Percentiles rank a stretch among this genome's conserved stretches.
Conservation (phyloP, 2,888 invertebrate species). For the Gastracanthus pulcherrimus region DNA sequence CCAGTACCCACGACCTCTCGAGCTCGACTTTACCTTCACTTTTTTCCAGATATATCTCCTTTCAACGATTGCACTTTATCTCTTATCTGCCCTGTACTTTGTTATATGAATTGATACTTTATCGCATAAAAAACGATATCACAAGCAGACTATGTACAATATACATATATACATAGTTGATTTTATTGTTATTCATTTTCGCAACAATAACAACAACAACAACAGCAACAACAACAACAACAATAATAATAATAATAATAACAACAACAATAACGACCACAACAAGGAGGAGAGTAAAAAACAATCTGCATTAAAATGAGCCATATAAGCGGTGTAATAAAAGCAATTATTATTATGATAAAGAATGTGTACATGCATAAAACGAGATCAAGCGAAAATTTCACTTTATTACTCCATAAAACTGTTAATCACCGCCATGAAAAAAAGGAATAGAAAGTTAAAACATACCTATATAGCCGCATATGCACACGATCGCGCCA, state of each 20-base stretch:
- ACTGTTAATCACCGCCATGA: constrained; percentile 19
- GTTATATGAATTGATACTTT: neutral
- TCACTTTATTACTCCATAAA: constrained; percentile 48
- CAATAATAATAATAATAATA: neutral
- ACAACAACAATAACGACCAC: neutral
- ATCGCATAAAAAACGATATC: too few species aligned
- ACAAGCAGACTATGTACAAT: too few species aligned
- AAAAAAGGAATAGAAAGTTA: constrained; percentile 29
- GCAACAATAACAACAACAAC: neutral
- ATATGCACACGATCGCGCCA: constrained; percentile 26
- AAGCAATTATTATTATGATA: constrained; percentile 40
- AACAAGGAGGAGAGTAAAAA: neutral
- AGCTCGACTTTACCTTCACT: constrained; percentile 18
- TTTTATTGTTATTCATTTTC: neutral
- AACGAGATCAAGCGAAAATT: constrained; percentile 52
- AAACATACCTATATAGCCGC: constrained; percentile 25
- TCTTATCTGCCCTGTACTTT: neutral
- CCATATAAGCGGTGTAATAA: constrained; percentile 12
- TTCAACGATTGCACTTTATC: neutral
- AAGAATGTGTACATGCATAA: constrained; percentile 47
- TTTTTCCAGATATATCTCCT: constrained; percentile 2
- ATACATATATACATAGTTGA: too few species aligned
- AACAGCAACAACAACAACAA: neutral
- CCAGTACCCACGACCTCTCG: neutral
- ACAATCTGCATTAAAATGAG: constrained; percentile 1